phyloP scores from a whole-genome alignment of 2,113 vertebrate species.

The Eulemur rufifrons region DNA sequence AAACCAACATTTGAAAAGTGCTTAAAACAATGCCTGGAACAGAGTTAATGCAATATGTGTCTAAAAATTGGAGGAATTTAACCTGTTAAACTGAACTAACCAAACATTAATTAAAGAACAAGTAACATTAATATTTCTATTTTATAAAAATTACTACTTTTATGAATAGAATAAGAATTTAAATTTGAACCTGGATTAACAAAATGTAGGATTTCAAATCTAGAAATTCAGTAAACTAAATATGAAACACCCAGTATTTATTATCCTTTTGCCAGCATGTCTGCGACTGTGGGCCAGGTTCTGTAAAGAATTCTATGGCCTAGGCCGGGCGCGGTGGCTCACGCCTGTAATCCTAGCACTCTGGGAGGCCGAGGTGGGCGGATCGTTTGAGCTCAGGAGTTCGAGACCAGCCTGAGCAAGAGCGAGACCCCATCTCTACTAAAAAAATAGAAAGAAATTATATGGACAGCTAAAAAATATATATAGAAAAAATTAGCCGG shows the following conservation, averaged over 20 bases:
- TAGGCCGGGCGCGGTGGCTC: too few species aligned
- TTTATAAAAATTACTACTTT: slow-evolving; percentile 12
- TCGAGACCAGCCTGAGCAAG: too few species aligned
- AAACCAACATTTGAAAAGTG: neutral
- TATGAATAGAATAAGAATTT: slow-evolving; percentile 8
- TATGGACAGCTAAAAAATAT: too few species aligned
- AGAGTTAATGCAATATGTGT: neutral
- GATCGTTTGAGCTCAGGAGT: too few species aligned
- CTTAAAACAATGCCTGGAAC: neutral
- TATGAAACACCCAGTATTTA: neutral
- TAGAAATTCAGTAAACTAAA: neutral
- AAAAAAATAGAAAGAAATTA: too few species aligned
- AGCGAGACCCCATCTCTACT: too few species aligned
- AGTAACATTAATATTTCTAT: neutral
- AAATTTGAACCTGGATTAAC: neutral
- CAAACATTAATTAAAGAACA: neutral
- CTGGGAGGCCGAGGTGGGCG: too few species aligned
- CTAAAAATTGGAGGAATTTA: neutral
- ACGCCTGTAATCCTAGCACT: too few species aligned
- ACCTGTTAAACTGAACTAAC: neutral
- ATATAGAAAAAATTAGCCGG: too few species aligned
- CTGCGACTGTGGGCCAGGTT: neutral
- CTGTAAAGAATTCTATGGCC: neutral
- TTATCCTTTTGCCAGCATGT: neutral
- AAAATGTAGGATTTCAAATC: neutral